These are phyloP conservation scores for Anarrhichthys ocellatus DNA, from an alignment of 2,113 vertebrate genomes.

Conservation along the genomic window DNA sequence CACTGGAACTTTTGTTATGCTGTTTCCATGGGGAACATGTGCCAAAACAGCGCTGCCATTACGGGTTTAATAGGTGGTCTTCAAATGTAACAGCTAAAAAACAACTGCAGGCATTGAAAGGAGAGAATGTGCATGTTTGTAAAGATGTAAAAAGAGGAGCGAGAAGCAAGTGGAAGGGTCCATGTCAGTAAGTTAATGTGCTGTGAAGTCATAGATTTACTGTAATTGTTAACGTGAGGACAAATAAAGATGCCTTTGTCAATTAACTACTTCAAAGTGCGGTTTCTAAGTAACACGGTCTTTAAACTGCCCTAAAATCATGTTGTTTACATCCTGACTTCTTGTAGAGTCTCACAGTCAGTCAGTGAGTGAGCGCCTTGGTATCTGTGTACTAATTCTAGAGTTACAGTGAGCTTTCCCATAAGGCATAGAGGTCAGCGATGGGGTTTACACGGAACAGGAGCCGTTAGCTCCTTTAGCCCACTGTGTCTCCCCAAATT, in stretches of 20 bases:
- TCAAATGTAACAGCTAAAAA: slow-evolving; percentile 23
- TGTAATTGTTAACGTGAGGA: background rate
- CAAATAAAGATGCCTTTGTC: slow-evolving; percentile 12
- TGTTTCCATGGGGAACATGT: slow-evolving; percentile 45
- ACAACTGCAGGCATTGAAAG: slow-evolving; percentile 54
- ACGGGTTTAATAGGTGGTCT: slow-evolving; percentile 42
- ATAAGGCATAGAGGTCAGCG: slow-evolving; percentile 5
- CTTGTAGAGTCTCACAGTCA: slow-evolving; percentile 13
- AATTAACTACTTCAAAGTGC: slow-evolving; percentile 2
- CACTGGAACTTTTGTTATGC: slow-evolving; percentile 6
- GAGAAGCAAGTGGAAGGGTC: background rate
- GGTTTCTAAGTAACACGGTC: background rate
- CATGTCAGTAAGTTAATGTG: background rate
- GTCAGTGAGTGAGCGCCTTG: slow-evolving; percentile 4
- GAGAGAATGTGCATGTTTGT: slow-evolving; percentile 39
- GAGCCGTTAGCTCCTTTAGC: slow-evolving; percentile 11
- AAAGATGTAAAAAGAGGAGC: slow-evolving; percentile 16
- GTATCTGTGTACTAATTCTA: slow-evolving; percentile 35
- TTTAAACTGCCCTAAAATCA: slow-evolving; percentile 10
- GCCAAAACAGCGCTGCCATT: slow-evolving; percentile 49
- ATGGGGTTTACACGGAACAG: slow-evolving; percentile 52
- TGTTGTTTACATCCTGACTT: slow-evolving; percentile 16
- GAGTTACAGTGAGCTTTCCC: slow-evolving; percentile 39
- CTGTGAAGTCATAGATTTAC: background rate
- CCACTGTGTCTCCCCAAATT: slow-evolving; percentile 52